Percentiles rank a stretch among this genome's conserved stretches.
Evolutionary conservation across 2,888 invertebrate genomes (phyloP).

Genomic region (Phengaris arion): DNA sequence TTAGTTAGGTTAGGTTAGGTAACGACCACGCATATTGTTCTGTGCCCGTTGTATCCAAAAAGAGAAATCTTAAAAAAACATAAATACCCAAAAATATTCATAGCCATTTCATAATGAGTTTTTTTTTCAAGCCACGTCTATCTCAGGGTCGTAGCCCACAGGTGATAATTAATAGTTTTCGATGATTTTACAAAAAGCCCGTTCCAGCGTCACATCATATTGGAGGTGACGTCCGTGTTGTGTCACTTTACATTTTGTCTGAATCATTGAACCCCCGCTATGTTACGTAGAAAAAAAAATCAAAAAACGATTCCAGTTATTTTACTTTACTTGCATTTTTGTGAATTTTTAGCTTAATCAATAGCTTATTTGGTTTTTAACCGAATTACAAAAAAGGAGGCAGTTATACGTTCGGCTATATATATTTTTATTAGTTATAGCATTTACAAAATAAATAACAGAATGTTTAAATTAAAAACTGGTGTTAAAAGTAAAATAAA

Average conservation of each 20-base stretch:
- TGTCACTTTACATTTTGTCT: constrained; percentile 37
- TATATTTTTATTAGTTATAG: not conserved
- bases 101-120: not conserved
- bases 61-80: too few species aligned
- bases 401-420: too few species aligned
- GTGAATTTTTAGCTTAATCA: not conserved
- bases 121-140: constrained; percentile 28
- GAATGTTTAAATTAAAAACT: not conserved
- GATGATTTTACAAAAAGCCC: constrained; percentile 30
- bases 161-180: constrained; percentile 30
- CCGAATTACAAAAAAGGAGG: too few species aligned
- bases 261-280: constrained; percentile 36
- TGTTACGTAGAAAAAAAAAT: constrained; percentile 31
- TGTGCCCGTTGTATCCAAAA: too few species aligned
- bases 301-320: not conserved
- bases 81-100: not conserved
- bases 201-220: constrained; percentile 34
- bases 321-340: not conserved
- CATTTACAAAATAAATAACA: not conserved
- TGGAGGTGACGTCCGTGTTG: constrained; percentile 32
- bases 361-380: not conserved
- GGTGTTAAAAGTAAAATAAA: not conserved
- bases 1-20: too few species aligned
- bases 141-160: constrained; percentile 15
- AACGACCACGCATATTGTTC: too few species aligned